A percentile compares a stretch with the other conserved stretches of the same genome.
These are phyloP conservation scores for Adineta ricciae DNA, from an alignment of 2,888 invertebrate genomes.

Conservation along the genomic window DNA sequence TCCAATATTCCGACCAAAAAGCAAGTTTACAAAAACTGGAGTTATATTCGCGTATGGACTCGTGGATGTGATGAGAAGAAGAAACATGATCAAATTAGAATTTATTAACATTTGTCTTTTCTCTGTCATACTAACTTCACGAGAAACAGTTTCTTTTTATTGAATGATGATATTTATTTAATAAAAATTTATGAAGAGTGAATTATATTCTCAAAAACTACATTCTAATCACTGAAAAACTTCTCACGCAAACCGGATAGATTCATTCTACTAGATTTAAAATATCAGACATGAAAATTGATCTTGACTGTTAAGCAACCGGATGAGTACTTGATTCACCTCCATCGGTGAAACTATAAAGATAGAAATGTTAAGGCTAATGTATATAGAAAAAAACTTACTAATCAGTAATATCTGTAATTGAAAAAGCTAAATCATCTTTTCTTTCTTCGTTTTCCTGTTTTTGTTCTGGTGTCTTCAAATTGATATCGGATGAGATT, in stretches of 20 bases:
- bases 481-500: background rate
- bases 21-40: too few species aligned
- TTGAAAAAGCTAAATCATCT: background rate
- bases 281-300: background rate
- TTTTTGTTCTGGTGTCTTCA: background rate
- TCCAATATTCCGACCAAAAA: too few species aligned
- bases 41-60: too few species aligned
- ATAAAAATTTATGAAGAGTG: too few species aligned
- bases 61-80: too few species aligned
- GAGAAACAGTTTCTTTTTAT: too few species aligned
- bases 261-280: background rate
- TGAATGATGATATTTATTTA: too few species aligned
- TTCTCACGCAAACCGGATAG: background rate
- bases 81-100: too few species aligned
- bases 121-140: too few species aligned
- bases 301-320: background rate
- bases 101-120: too few species aligned
- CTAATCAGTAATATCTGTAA: slow-evolving; percentile 14
- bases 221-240: background rate
- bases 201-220: too few species aligned
- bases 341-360: background rate
- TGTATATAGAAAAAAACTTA: background rate
- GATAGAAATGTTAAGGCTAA: background rate
- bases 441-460: background rate
- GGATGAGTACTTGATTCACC: background rate